Evolutionary conservation across 2,113 vertebrate genomes (phyloP).

Genomic region (Ceuthmochares aereus): DNA sequence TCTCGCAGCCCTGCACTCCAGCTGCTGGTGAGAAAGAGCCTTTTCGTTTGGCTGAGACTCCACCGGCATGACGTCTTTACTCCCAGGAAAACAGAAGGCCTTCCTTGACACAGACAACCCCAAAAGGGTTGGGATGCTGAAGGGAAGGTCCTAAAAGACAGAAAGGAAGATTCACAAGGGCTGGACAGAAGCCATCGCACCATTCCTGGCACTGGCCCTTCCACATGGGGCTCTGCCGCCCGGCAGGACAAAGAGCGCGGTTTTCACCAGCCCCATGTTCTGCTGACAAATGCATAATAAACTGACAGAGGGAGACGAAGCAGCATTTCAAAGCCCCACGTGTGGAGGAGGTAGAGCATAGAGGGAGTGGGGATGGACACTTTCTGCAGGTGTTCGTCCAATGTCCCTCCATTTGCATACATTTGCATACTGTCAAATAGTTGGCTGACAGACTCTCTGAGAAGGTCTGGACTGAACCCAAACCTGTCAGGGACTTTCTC

Average conservation of each 20-base stretch:
- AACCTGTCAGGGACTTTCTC: conserved; percentile 87
- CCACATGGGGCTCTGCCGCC: conserved; percentile 69
- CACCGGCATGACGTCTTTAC: conserved; percentile 18
- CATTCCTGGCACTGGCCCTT: conserved; percentile 65
- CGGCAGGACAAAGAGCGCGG: conserved; percentile 75
- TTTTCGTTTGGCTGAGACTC: neutral
- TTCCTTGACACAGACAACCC: conserved; percentile 45
- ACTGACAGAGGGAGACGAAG: conserved; percentile 61
- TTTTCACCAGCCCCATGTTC: conserved; percentile 62
- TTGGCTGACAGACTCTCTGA: conserved; percentile 82
- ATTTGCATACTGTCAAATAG: conserved; percentile 88
- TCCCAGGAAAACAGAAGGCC: conserved; percentile 71
- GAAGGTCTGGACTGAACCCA: conserved; percentile 86
- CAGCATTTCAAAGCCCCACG: conserved; percentile 55
- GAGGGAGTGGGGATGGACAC: conserved; percentile 76
- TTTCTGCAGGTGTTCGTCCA: conserved; percentile 85
- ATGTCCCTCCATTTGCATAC: conserved; percentile 82
- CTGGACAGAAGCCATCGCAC: conserved; percentile 77
- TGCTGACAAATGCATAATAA: conserved; percentile 82
- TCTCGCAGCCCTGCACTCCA: conserved; percentile 51
- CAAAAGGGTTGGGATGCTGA: conserved; percentile 53
- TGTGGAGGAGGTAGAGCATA: conserved; percentile 53
- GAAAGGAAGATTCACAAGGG: conserved; percentile 73
- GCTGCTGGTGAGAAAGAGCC: conserved; percentile 58
- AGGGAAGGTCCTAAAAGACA: conserved; percentile 59